These are phyloP conservation scores for Rhimphoctona megacephalus DNA, from an alignment of 2,888 invertebrate genomes.

Conservation along the genomic window DNA sequence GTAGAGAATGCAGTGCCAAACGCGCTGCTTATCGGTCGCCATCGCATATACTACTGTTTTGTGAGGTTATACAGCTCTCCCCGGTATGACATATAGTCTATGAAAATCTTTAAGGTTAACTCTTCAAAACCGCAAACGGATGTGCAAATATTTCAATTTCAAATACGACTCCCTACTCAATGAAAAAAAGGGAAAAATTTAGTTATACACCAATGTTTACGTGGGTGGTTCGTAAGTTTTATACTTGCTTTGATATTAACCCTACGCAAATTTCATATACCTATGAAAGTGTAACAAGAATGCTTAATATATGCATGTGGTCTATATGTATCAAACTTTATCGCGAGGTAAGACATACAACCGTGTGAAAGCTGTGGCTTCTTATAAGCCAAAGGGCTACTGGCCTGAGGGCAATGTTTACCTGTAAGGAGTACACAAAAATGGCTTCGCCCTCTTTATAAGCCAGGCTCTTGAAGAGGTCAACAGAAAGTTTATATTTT, in stretches of 20 bases:
- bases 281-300: background rate
- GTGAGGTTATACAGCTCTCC: no score
- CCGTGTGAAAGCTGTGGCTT: constrained; percentile 40
- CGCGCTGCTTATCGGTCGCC: no score
- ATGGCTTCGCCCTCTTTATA: constrained; percentile 17
- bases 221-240: constrained; percentile 23
- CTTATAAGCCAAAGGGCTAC: constrained; percentile 31
- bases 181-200: no score
- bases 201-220: no score
- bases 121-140: no score
- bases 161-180: no score
- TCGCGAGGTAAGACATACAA: background rate
- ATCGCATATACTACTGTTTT: no score
- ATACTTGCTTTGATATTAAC: constrained; percentile 34
- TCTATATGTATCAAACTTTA: background rate
- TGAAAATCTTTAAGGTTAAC: no score
- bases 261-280: constrained; percentile 10
- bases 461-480: background rate
- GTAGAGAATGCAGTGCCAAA: no score
- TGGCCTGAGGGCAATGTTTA: constrained; percentile 20
- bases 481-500: constrained; percentile 27
- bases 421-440: constrained; percentile 15
- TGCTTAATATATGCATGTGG: constrained; percentile 5
- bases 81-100: no score
- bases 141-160: no score